Conservation (phyloP, 2,888 invertebrate species). For the Agrochola macilenta region DNA sequence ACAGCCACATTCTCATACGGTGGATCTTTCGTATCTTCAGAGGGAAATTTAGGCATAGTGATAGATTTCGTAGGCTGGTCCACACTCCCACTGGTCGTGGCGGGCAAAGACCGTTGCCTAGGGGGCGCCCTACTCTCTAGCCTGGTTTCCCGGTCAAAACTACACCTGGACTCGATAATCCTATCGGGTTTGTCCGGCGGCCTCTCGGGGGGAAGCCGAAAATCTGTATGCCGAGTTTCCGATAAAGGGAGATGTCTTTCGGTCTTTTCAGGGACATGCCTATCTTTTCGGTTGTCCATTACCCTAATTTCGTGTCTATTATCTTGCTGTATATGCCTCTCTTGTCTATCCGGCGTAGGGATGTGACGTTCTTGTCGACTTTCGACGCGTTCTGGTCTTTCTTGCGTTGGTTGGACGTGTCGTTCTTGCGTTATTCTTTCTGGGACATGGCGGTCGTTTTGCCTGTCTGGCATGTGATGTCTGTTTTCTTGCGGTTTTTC, state of each 20-base stretch:
- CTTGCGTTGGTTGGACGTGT: slow-evolving; percentile 53
- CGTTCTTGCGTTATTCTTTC: slow-evolving; percentile 62
- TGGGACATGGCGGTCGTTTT: slow-evolving; percentile 54
- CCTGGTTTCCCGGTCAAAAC: slow-evolving; percentile 72
- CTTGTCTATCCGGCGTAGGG: slow-evolving; percentile 58
- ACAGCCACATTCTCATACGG: slow-evolving; percentile 86
- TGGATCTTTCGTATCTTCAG: slow-evolving; percentile 83
- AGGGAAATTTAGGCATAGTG: slow-evolving; percentile 91
- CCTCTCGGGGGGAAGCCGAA: slow-evolving; percentile 74
- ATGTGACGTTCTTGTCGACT: slow-evolving; percentile 64
- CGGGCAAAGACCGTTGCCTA: slow-evolving; percentile 84
- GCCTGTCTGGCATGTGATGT: slow-evolving; percentile 49
- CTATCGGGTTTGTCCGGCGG: slow-evolving; percentile 76
- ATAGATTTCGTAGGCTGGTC: slow-evolving; percentile 90
- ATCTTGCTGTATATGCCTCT: slow-evolving; percentile 47
- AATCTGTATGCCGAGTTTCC: slow-evolving; percentile 70
- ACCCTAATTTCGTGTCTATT: slow-evolving; percentile 50
- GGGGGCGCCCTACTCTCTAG: slow-evolving; percentile 82
- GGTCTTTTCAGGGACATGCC: slow-evolving; percentile 40
- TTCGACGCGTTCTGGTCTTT: slow-evolving; percentile 56
- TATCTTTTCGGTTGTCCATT: slow-evolving; percentile 54
- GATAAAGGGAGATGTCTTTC: slow-evolving; percentile 62
- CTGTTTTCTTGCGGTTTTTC: slow-evolving; percentile 58
- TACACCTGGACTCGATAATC: slow-evolving; percentile 66
- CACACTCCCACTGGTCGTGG: slow-evolving; percentile 79